phyloP scores from a whole-genome alignment of 2,113 vertebrate genomes.

The Lophotis ruficrista region DNA sequence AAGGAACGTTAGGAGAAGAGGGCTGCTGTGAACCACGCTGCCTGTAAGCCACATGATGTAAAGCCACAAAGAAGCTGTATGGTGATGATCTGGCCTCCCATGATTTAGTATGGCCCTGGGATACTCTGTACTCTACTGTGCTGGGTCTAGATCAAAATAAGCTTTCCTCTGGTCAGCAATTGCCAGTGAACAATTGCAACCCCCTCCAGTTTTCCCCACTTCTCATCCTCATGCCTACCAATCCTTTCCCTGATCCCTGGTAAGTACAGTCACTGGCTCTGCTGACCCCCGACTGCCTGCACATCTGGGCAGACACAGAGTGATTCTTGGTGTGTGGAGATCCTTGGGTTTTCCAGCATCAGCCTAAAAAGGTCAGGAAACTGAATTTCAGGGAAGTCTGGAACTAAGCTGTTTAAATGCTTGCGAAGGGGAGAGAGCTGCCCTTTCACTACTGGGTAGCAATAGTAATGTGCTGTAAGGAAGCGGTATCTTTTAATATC shows the following conservation, averaged over 20 bases:
- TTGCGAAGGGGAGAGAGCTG: not conserved
- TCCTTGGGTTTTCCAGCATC: not conserved
- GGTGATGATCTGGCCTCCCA: not conserved
- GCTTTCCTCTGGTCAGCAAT: not conserved
- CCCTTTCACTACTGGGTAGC: not conserved
- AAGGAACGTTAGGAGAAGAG: not conserved
- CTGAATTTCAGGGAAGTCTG: not conserved
- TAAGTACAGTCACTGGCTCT: not conserved
- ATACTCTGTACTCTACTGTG: not conserved
- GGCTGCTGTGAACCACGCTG: not conserved
- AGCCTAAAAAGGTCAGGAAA: not conserved
- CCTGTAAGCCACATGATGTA: fast-evolving
- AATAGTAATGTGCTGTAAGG: not conserved
- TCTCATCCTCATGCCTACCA: not conserved
- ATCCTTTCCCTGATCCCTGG: not conserved
- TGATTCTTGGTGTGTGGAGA: not conserved
- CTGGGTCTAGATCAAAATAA: not conserved
- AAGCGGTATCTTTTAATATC: not conserved
- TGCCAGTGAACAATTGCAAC: not conserved
- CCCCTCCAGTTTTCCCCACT: not conserved
- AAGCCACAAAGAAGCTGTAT: not conserved
- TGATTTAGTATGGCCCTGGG: not conserved
- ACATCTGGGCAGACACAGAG: not conserved
- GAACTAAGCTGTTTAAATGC: not conserved
- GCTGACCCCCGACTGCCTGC: fast-evolving